Conservation (phyloP, 2,797 vertebrate species). For the Tokudaia tokunoshimensis region DNA sequence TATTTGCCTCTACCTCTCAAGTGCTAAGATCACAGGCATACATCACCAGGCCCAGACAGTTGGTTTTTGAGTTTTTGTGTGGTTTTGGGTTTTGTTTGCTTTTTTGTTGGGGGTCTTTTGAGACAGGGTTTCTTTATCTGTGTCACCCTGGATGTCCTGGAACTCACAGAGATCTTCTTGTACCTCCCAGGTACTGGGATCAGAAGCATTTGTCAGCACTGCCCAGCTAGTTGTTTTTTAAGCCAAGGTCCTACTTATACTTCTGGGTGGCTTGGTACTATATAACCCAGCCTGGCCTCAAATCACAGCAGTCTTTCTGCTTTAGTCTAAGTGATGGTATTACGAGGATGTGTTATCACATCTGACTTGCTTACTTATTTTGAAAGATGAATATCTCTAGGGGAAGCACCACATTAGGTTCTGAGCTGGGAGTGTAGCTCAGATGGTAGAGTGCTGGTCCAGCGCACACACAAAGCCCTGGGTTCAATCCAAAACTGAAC, state of each 20-base stretch:
- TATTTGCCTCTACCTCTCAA: not conserved
- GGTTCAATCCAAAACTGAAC: not conserved
- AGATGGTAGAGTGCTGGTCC: not conserved
- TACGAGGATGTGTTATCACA: not conserved
- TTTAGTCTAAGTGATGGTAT: not conserved
- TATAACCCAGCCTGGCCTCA: not conserved
- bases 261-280: not conserved
- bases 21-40: not conserved
- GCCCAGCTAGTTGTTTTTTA: not conserved
- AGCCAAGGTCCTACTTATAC: not conserved
- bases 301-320: not conserved
- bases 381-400: conserved; percentile 12
- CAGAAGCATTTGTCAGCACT: not conserved
- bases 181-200: not conserved
- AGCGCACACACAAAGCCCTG: not conserved
- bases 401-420: conserved; percentile 34
- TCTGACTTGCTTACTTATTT: not conserved
- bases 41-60: not conserved
- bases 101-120: not conserved
- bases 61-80: not conserved
- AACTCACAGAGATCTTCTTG: not conserved
- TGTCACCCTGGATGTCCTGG: not conserved
- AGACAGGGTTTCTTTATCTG: not conserved
- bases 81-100: not conserved
- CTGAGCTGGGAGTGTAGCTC: not conserved